A percentile compares a stretch with the other conserved stretches of the same genome.
Evolutionary conservation across 1,140 invertebrate genomes (phyloP).

Genomic region (Hesperophylax magnus): DNA sequence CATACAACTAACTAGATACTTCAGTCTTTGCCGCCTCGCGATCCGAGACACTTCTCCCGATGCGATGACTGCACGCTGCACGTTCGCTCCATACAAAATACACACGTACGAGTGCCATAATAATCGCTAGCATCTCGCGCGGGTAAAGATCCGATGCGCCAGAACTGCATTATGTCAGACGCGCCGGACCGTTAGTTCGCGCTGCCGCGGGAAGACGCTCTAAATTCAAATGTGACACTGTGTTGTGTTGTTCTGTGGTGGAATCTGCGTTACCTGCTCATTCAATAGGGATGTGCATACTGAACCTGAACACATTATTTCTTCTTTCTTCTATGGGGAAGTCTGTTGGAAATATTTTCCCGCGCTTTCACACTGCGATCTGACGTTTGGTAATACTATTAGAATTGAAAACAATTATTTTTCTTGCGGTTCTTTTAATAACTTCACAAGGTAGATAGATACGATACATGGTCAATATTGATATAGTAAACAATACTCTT

Average conservation of each 20-base stretch:
- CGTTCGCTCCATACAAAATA: background rate
- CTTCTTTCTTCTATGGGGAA: background rate
- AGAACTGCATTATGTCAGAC: slow-evolving; percentile 20
- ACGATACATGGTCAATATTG: no score
- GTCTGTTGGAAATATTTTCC: background rate
- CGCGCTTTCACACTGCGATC: background rate
- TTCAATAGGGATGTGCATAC: no score
- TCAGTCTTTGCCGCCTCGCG: slow-evolving; percentile 30
- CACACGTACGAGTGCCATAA: background rate
- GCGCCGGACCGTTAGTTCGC: slow-evolving; percentile 2
- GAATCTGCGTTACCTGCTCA: background rate
- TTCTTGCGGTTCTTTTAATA: background rate
- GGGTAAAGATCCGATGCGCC: slow-evolving; percentile 31
- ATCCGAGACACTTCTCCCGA: slow-evolving; percentile 22
- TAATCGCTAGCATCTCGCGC: no score
- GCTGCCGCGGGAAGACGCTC: slow-evolving; percentile 1
- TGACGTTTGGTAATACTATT: background rate
- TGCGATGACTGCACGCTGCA: background rate
- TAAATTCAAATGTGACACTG: slow-evolving; percentile 35
- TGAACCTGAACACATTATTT: no score
- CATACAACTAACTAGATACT: background rate
- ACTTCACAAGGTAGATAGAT: background rate
- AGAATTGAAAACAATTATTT: background rate
- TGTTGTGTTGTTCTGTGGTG: slow-evolving; percentile 24
- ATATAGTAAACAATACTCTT: no score